Conservation (phyloP, 2,888 invertebrate genomes). For the Hyposoter didymator region DNA sequence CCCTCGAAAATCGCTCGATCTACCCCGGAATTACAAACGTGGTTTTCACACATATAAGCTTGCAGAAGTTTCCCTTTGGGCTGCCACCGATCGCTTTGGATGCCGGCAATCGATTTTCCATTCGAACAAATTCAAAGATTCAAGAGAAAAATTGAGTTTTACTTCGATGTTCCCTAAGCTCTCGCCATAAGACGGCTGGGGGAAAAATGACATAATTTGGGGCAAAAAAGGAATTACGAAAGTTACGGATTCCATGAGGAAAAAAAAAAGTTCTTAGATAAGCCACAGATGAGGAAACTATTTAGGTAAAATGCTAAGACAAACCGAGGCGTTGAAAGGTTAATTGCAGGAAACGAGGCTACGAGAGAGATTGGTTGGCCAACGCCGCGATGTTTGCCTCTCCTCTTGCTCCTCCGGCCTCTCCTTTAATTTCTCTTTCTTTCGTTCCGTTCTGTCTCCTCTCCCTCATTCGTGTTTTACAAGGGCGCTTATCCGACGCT, state of each 20-base stretch:
- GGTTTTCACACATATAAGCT: constrained; percentile 10
- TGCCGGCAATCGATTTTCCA: too few species aligned
- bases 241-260: neutral
- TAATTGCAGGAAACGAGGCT: constrained; percentile 72
- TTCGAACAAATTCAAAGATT: too few species aligned
- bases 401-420: neutral
- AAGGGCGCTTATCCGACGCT: constrained; percentile 77
- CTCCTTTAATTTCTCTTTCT: constrained; percentile 18
- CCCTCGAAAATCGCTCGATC: neutral
- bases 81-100: too few species aligned
- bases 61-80: too few species aligned
- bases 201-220: neutral
- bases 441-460: constrained; percentile 36
- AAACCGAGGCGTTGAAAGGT: constrained; percentile 71
- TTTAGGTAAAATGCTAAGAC: constrained; percentile 55
- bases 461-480: constrained; percentile 65
- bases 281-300: constrained; percentile 56
- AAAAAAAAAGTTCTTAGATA: constrained; percentile 41
- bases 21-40: constrained; percentile 18
- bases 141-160: neutral
- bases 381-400: constrained; percentile 19
- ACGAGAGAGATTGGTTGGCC: constrained; percentile 41
- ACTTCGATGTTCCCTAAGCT: neutral
- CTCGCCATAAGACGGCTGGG: neutral
- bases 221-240: neutral